These are phyloP conservation scores for Monopterus albus DNA, from an alignment of 2,113 vertebrate species.

Conservation along the genomic window DNA sequence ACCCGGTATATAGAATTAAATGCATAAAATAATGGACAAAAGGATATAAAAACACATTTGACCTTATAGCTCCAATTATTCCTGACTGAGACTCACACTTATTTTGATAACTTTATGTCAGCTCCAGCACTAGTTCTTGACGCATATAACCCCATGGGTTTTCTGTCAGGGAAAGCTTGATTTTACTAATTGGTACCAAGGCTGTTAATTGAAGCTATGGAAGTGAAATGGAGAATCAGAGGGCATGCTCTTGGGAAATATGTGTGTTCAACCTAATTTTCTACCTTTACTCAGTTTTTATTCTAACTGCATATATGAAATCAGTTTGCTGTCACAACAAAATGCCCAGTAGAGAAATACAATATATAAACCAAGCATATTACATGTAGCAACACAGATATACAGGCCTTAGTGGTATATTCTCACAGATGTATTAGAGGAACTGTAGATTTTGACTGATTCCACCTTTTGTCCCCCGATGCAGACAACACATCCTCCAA, in stretches of 20 bases:
- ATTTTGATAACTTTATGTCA: slow-evolving; percentile 45
- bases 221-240: slow-evolving; percentile 67
- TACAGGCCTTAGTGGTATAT: neutral
- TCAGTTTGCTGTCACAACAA: slow-evolving; percentile 51
- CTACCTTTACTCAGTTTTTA: slow-evolving; percentile 56
- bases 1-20: neutral
- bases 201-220: slow-evolving; percentile 77
- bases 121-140: slow-evolving; percentile 58
- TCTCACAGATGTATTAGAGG: no score
- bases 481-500: no score
- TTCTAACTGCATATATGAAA: slow-evolving; percentile 41
- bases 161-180: slow-evolving; percentile 70
- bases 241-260: slow-evolving; percentile 65
- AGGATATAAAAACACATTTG: slow-evolving; percentile 43
- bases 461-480: no score
- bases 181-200: slow-evolving; percentile 80
- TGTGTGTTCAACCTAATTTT: slow-evolving; percentile 71
- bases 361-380: slow-evolving; percentile 28
- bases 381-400: neutral
- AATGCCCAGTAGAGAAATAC: slow-evolving; percentile 26
- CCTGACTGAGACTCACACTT: slow-evolving; percentile 11
- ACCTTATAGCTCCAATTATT: slow-evolving; percentile 56
- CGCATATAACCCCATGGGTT: slow-evolving; percentile 66
- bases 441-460: no score
- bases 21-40: slow-evolving; percentile 2